A percentile compares a stretch with the other conserved stretches of the same genome.
Evolutionary conservation across 2,797 vertebrate species (phyloP).

Genomic region (Orestias chungarensis): DNA sequence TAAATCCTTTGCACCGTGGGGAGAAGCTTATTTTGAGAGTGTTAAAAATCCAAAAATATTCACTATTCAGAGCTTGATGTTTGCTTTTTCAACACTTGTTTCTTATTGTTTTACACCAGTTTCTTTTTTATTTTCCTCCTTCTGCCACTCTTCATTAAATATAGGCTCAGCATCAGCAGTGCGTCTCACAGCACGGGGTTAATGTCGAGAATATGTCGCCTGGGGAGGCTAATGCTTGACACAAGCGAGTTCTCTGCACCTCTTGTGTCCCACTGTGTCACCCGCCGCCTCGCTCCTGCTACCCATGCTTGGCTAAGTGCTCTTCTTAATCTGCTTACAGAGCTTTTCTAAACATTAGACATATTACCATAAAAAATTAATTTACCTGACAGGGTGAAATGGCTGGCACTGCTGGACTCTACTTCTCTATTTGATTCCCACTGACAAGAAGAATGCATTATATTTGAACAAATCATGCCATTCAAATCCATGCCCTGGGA

Average conservation of each 20-base stretch:
- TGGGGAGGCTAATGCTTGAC: slow-evolving; percentile 51
- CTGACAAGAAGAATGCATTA: slow-evolving; percentile 33
- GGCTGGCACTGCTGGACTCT: slow-evolving; percentile 17
- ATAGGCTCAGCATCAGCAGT: slow-evolving; percentile 51
- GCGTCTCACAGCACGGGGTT: slow-evolving; percentile 65
- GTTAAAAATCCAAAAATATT: background rate
- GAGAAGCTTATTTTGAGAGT: background rate
- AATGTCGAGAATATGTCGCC: slow-evolving; percentile 59
- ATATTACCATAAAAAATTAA: slow-evolving; percentile 54
- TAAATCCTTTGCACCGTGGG: background rate
- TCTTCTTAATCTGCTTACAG: slow-evolving; percentile 66
- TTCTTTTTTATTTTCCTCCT: background rate
- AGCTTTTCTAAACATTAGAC: slow-evolving; percentile 53
- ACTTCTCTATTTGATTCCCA: slow-evolving; percentile 22
- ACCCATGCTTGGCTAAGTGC: slow-evolving; percentile 51
- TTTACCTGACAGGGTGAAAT: slow-evolving; percentile 36
- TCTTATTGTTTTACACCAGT: slow-evolving; percentile 4
- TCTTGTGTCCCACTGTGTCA: slow-evolving; percentile 48
- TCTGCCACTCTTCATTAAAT: slow-evolving; percentile 57
- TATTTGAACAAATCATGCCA: slow-evolving; percentile 22
- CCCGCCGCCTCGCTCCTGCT: slow-evolving; percentile 42
- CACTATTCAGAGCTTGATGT: background rate
- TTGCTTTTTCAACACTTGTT: background rate
- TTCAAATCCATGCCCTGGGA: slow-evolving; percentile 21
- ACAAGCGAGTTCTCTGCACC: slow-evolving; percentile 44